Percentiles rank a stretch among this genome's conserved stretches.
Evolutionary conservation across 2,113 vertebrate genomes (phyloP).

Genomic region (Centrocercus urophasianus): DNA sequence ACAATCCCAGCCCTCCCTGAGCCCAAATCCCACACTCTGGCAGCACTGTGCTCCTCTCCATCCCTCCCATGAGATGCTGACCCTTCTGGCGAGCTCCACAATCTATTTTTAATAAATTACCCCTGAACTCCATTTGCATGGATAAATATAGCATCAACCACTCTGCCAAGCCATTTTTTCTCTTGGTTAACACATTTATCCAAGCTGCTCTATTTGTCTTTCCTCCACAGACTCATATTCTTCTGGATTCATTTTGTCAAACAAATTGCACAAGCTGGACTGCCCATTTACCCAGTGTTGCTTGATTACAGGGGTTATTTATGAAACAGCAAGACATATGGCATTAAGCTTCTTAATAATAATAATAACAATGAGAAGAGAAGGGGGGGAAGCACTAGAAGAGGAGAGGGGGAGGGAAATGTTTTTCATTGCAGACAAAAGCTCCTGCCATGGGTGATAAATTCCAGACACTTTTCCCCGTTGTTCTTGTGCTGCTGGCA

Average conservation of each 20-base stretch:
- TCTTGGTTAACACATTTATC: slow-evolving; percentile 67
- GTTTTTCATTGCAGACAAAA: slow-evolving; percentile 55
- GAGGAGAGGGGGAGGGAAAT: neutral
- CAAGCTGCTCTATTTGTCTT: slow-evolving; percentile 65
- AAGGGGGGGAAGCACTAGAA: neutral
- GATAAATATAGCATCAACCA: slow-evolving; percentile 61
- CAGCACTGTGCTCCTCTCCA: neutral
- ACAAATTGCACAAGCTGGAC: slow-evolving; percentile 56
- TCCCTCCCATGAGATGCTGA: neutral
- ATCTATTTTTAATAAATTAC: slow-evolving; percentile 62
- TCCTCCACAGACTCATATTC: slow-evolving; percentile 53
- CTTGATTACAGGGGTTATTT: slow-evolving; percentile 67
- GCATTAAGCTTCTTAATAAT: slow-evolving; percentile 65
- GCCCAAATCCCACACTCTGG: neutral
- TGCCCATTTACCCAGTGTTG: slow-evolving; percentile 58
- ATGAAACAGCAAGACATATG: slow-evolving; percentile 58
- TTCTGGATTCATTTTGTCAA: slow-evolving; percentile 63
- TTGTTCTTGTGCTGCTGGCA: neutral
- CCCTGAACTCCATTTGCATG: slow-evolving; percentile 1
- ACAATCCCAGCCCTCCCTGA: neutral
- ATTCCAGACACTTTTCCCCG: slow-evolving; percentile 49
- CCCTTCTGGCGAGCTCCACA: neutral
- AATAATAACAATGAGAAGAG: slow-evolving; percentile 42
- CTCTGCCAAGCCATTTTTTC: slow-evolving; percentile 56
- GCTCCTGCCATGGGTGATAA: slow-evolving; percentile 39